Conservation (phyloP, 2,797 vertebrate species). For the Odontamblyopus rebecca region DNA sequence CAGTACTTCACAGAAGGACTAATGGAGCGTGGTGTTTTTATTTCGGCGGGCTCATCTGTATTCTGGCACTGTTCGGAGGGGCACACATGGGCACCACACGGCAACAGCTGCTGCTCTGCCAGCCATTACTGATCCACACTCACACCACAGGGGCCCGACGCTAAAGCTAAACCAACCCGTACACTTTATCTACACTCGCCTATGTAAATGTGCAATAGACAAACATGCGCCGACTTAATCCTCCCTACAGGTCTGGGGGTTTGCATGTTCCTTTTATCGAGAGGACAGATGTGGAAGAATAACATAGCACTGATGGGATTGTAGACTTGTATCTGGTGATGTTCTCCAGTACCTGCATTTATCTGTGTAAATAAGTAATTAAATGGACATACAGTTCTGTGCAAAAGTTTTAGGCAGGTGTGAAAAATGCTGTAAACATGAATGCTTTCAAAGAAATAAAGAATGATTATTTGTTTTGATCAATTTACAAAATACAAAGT, state of each 20-base stretch:
- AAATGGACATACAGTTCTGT: too few relatives aligned
- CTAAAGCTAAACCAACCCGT: slow-evolving; percentile 13
- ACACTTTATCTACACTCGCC: slow-evolving; percentile 2
- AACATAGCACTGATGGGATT: slow-evolving; percentile 18
- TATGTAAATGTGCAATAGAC: neutral
- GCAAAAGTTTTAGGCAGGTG: too few relatives aligned
- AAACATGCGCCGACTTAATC: slow-evolving; percentile 2
- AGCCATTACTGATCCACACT: slow-evolving; percentile 44
- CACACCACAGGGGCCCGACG: slow-evolving; percentile 26
- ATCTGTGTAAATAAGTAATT: too few relatives aligned
- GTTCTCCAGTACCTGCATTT: too few relatives aligned
- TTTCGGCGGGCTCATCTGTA: slow-evolving; percentile 51
- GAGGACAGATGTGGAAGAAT: slow-evolving; percentile 26
- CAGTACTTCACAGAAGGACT: slow-evolving; percentile 23
- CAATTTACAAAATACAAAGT: too few relatives aligned
- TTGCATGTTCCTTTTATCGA: slow-evolving; percentile 9
- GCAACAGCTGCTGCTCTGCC: slow-evolving; percentile 45
- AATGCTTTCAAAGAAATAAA: too few relatives aligned
- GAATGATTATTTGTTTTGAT: too few relatives aligned
- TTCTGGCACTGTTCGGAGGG: slow-evolving; percentile 45
- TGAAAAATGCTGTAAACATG: too few relatives aligned
- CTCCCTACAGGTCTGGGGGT: slow-evolving; percentile 19
- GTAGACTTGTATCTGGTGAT: slow-evolving; percentile 1
- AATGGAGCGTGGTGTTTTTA: slow-evolving; percentile 28
- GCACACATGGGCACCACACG: slow-evolving; percentile 43